phyloP scores from a whole-genome alignment of 2,888 invertebrate species.

The Sesia apiformis region DNA sequence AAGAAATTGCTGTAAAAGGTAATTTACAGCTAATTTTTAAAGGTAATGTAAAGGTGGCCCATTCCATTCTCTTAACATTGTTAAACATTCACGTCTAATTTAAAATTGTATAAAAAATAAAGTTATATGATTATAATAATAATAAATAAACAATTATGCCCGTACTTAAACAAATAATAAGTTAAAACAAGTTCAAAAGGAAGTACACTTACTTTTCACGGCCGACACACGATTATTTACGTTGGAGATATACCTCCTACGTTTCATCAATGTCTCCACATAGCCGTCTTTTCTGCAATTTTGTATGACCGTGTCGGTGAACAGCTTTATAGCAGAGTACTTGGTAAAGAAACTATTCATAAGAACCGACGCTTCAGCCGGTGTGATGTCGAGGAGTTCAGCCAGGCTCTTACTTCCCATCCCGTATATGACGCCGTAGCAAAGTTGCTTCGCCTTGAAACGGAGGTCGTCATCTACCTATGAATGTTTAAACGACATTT shows the following conservation, averaged over 20 bases:
- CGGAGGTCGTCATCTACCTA: constrained; percentile 85
- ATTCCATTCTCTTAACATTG: no score
- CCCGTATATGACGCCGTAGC: constrained; percentile 98
- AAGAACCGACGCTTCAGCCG: constrained; percentile 85
- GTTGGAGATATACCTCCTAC: constrained; percentile 85
- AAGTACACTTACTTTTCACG: constrained; percentile 70
- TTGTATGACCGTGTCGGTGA: constrained; percentile 63
- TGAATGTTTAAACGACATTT: background rate
- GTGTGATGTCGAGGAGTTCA: constrained; percentile 84
- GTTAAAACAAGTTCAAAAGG: background rate
- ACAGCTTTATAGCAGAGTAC: constrained; percentile 82
- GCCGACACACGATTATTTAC: constrained; percentile 77
- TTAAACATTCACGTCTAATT: no score
- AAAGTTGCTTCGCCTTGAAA: constrained; percentile 92
- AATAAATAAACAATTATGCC: no score
- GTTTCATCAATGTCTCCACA: constrained; percentile 87
- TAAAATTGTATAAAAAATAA: no score
- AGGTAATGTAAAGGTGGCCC: no score
- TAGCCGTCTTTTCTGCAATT: constrained; percentile 82
- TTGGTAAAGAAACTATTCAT: constrained; percentile 86
- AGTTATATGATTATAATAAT: no score
- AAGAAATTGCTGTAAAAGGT: no score
- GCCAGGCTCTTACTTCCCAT: constrained; percentile 91
- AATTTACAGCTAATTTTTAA: no score
- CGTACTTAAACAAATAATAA: background rate